Conservation (phyloP, 2,797 vertebrate species). For the Astyanax mexicanus region DNA sequence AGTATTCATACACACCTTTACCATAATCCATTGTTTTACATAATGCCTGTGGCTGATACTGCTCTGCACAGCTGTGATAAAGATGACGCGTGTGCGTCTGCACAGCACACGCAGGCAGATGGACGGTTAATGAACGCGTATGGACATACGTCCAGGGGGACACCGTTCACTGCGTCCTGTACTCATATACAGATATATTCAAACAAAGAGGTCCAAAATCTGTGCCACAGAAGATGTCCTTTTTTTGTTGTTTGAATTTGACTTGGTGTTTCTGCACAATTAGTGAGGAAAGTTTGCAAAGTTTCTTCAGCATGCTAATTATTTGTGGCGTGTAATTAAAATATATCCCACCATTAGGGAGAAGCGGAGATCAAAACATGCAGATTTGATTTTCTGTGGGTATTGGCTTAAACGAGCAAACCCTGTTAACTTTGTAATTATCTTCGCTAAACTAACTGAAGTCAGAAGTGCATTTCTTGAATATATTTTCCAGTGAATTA, state of each 20-base stretch:
- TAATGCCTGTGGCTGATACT: conserved; percentile 70
- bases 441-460: conserved; percentile 74
- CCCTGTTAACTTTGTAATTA: conserved; percentile 82
- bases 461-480: conserved; percentile 74
- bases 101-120: conserved; percentile 31
- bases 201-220: background rate
- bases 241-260: background rate
- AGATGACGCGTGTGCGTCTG: conserved; percentile 77
- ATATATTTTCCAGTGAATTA: conserved; percentile 79
- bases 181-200: background rate
- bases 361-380: conserved; percentile 78
- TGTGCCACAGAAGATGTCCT: background rate
- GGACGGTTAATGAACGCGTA: conserved; percentile 17
- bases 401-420: conserved; percentile 78
- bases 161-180: background rate
- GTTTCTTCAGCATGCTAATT: conserved; percentile 67
- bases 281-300: conserved; percentile 2
- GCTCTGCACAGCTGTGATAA: conserved; percentile 76
- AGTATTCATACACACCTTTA: conserved; percentile 76
- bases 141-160: background rate
- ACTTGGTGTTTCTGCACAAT: background rate
- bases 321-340: conserved; percentile 80
- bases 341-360: conserved; percentile 78
- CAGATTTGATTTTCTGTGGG: conserved; percentile 79
- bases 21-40: conserved; percentile 83